A percentile compares a stretch with the other conserved stretches of the same genome.
Conservation (phyloP, 2,888 invertebrate genomes). For the Oscheius sp. region DNA sequence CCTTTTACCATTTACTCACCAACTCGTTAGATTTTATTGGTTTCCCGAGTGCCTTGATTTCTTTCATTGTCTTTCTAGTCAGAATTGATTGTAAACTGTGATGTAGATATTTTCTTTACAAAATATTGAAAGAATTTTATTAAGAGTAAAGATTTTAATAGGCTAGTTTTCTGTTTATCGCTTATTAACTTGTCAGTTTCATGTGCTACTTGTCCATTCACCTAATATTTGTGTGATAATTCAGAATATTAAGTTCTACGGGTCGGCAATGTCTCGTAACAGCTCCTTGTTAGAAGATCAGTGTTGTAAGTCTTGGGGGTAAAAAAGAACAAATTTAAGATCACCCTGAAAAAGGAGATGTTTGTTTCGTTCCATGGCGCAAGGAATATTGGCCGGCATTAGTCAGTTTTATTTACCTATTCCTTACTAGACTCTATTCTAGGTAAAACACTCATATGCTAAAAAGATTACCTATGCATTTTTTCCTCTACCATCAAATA, state of each 20-base stretch:
- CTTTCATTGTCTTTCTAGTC: conserved; percentile 24
- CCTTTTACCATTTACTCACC: neutral
- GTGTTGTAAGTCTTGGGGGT: neutral
- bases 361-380: conserved; percentile 62
- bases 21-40: neutral
- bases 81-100: conserved; percentile 9
- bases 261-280: neutral
- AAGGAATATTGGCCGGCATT: conserved; percentile 58
- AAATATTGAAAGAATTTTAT: conserved; percentile 9
- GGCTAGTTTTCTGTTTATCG: neutral
- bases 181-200: neutral
- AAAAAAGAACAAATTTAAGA: neutral
- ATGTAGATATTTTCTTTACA: conserved; percentile 17
- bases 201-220: too few relatives aligned
- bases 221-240: neutral
- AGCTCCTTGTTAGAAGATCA: neutral
- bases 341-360: conserved; percentile 43
- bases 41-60: conserved; percentile 7
- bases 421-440: too few relatives aligned
- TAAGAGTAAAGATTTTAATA: conserved; percentile 1
- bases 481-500: conserved; percentile 41
- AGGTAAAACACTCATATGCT: conserved; percentile 53
- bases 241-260: neutral
- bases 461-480: conserved; percentile 58
- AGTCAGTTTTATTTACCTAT: conserved; percentile 28